Evolutionary conservation across 2,113 vertebrate genomes (phyloP), one percentile per base, ranked within the genome.

Genomic region (Oreochromis tanganicae): DNA sequence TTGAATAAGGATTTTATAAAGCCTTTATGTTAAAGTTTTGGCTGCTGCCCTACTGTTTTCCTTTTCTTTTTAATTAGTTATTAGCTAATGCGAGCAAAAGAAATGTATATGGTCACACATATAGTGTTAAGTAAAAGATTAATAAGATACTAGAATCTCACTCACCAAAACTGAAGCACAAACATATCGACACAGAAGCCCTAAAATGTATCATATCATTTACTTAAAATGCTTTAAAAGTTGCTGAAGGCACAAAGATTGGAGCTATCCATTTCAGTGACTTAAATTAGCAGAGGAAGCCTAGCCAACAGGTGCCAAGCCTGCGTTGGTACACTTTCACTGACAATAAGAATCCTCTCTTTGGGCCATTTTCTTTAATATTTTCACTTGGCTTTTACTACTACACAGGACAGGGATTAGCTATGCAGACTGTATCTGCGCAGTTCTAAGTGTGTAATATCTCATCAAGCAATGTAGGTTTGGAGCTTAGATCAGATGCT

Each of bases 331-430:
- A 48, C 5, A 48, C 41, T 46, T 43, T 46, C 38, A 71, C 21
- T 78, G 24, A 78, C 14, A 5, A 27, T 32, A 50, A 29, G 16
- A 50, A 8, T 48, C 14, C 24, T 50, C 16, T 50, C 24, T 50
- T 50, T 5, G 1, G 5, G 46, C 43, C 24, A 32, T 50, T 78
- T n/a, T 32, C 19, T 50, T 32, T 50, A 50, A 50, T 29, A 19
- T 32, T n/a, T 50, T 78, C 24, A 57, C 79, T 89, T 89, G 56
- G 83, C 55, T 83, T 73, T 21, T 38, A 21, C 79, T 85, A 59
- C 85, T 84, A 89, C 81, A 84, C 54, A 87, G 87, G 82, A 54
- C 85, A 71, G 85, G 85, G 85, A 85, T 95, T 66, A 93, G 85
- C 92, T 92, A 59, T 7, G 78, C 59, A 75, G 66, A 75, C 79